phyloP scores from a whole-genome alignment of 1,140 invertebrate genomes.

The Metaphire vulgaris region DNA sequence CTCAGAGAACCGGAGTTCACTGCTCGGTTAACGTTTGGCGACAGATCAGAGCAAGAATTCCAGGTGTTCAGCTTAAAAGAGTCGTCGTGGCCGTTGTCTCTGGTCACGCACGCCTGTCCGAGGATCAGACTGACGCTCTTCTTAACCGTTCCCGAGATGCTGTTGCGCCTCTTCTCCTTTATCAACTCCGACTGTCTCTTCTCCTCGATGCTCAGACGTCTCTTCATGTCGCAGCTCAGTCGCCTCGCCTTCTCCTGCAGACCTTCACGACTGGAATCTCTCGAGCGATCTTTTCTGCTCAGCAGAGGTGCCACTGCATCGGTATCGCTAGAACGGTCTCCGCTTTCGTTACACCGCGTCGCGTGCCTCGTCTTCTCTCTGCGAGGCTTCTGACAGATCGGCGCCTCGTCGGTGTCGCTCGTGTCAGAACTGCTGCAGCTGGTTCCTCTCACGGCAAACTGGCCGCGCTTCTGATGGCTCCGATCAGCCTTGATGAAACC shows the following conservation, averaged over 20 bases:
- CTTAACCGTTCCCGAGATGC: constrained; percentile 12
- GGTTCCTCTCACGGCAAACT: neutral
- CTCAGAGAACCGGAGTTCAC: neutral
- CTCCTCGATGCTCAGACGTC: neutral
- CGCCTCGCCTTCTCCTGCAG: neutral
- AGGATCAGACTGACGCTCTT: constrained; percentile 19
- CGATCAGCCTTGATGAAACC: neutral
- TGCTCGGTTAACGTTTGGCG: neutral
- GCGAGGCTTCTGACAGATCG: neutral
- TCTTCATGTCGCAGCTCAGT: neutral
- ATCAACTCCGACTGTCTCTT: neutral
- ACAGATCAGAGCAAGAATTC: constrained; percentile 12
- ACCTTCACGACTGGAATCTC: neutral
- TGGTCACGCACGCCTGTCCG: neutral
- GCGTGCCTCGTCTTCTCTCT: neutral
- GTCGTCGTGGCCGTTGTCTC: neutral
- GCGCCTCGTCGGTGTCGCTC: neutral
- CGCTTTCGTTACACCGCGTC: constrained; percentile 45
- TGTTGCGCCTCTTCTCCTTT: neutral
- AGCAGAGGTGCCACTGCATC: constrained; percentile 30
- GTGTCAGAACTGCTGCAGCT: neutral
- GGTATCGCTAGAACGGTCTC: constrained; percentile 51
- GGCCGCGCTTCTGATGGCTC: neutral
- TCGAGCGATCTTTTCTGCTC: neutral
- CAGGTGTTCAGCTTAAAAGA: constrained; percentile 5